phyloP scores from a whole-genome alignment of 1,140 invertebrate species.

The Conopomorpha cramerella region DNA sequence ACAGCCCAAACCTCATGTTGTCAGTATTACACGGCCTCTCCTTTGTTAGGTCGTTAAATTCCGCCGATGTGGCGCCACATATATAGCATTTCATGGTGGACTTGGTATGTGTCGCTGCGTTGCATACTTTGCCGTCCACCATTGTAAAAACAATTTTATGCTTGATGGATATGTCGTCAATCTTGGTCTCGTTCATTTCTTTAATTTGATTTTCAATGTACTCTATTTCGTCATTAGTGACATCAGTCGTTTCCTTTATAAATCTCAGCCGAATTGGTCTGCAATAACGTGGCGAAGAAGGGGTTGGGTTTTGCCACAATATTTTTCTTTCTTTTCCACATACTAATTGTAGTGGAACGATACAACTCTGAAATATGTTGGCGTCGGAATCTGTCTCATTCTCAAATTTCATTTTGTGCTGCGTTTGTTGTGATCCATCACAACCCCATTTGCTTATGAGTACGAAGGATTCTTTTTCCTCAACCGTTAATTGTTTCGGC shows the following conservation, averaged over 20 bases:
- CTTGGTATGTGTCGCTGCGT: conserved; percentile 28
- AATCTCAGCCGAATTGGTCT: conserved; percentile 21
- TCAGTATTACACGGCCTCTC: conserved; percentile 10
- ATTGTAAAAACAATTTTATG: conserved; percentile 27
- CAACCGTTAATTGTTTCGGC: conserved; percentile 8
- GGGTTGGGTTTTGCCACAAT: conserved; percentile 21
- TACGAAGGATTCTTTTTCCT: conserved; percentile 12
- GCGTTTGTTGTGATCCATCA: conserved; percentile 20
- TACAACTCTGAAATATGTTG: conserved; percentile 22
- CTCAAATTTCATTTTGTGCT: conserved; percentile 24
- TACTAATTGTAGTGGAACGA: conserved; percentile 22
- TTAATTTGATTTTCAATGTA: conserved; percentile 8
- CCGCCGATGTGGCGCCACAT: conserved; percentile 20
- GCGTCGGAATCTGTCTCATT: conserved; percentile 13
- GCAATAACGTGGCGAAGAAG: conserved; percentile 24
- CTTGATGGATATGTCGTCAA: conserved; percentile 7
- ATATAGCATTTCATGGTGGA: conserved; percentile 31
- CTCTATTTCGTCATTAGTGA: conserved; percentile 18
- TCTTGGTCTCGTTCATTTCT: conserved; percentile 5
- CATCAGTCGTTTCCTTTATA: conserved; percentile 16
- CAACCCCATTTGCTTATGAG: conserved; percentile 23
- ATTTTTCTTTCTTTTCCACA: conserved; percentile 14
- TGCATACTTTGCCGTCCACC: conserved; percentile 39
- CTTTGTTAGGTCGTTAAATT: conserved; percentile 25
- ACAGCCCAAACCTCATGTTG: conserved; percentile 20